phyloP scores from a whole-genome alignment of 2,797 vertebrate genomes.

The Gymnopithys bicolor region DNA sequence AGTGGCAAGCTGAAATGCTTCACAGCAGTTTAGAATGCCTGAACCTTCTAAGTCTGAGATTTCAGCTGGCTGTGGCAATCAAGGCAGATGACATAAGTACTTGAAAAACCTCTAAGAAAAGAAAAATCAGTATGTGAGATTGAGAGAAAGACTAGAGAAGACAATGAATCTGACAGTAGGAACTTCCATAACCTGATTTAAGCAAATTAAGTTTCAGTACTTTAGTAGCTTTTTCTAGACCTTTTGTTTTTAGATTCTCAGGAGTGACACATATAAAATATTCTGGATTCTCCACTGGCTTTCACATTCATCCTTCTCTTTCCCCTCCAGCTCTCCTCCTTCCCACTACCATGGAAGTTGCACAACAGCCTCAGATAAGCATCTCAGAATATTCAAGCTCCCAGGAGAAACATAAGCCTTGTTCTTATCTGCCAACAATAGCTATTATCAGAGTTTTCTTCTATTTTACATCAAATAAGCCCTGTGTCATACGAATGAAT shows the following conservation, averaged over 20 bases:
- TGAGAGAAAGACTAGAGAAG: neutral
- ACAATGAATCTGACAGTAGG: neutral
- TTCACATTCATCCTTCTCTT: neutral
- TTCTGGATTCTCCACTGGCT: neutral
- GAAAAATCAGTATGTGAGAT: neutral
- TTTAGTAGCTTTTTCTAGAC: neutral
- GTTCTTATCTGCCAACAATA: neutral
- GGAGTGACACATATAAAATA: neutral
- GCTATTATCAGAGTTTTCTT: neutral
- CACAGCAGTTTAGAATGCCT: neutral
- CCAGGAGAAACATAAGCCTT: neutral
- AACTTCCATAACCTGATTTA: neutral
- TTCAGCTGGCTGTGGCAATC: neutral
- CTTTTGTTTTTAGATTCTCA: neutral
- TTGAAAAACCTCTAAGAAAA: neutral
- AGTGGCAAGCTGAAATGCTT: neutral
- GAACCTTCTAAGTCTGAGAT: accelerated
- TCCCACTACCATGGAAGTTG: neutral
- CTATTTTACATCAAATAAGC: neutral
- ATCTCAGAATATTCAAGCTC: neutral
- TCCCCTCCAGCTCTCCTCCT: neutral
- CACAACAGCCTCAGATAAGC: neutral
- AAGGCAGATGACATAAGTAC: neutral
- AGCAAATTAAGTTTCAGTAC: neutral
- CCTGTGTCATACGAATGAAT: neutral